These are phyloP conservation scores for Lepisosteus osseus DNA, from an alignment of 2,113 vertebrate species.

Conservation along the genomic window DNA sequence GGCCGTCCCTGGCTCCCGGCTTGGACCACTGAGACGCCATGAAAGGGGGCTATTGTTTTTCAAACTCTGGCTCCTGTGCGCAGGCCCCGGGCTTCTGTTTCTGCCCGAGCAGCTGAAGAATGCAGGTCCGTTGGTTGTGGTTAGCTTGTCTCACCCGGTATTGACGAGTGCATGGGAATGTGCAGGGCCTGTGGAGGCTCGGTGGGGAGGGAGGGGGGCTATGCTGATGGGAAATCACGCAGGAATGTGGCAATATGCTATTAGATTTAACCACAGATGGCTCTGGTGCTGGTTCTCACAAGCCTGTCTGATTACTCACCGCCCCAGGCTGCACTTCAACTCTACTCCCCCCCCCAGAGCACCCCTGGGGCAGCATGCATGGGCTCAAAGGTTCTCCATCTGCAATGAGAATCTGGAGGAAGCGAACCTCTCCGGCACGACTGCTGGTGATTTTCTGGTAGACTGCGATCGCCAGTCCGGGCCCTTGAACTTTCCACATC, in stretches of 20 bases:
- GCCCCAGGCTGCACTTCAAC: conserved; percentile 45
- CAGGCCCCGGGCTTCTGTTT: background rate
- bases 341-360: conserved; percentile 22
- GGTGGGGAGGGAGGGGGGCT: conserved; percentile 20
- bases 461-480: too few species aligned
- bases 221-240: conserved; percentile 61
- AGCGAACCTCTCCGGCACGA: too few species aligned
- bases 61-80: background rate
- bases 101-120: background rate
- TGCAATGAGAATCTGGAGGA: too few species aligned
- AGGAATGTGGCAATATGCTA: conserved; percentile 60
- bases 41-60: background rate
- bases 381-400: too few species aligned
- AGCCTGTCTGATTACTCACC: conserved; percentile 65
- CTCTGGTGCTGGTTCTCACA: conserved; percentile 67
- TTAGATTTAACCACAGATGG: conserved; percentile 58
- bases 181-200: conserved; percentile 33
- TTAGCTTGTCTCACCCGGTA: conserved; percentile 30
- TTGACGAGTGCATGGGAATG: conserved; percentile 54
- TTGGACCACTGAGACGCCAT: background rate
- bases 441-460: too few species aligned
- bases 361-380: background rate
- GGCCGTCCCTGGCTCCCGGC: background rate
- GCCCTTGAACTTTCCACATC: too few species aligned
- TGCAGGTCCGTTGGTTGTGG: conserved; percentile 16